Percentiles rank a stretch among this genome's conserved stretches.
phyloP scores from a whole-genome alignment of 2,797 vertebrate species.

The Morus bassanus region DNA sequence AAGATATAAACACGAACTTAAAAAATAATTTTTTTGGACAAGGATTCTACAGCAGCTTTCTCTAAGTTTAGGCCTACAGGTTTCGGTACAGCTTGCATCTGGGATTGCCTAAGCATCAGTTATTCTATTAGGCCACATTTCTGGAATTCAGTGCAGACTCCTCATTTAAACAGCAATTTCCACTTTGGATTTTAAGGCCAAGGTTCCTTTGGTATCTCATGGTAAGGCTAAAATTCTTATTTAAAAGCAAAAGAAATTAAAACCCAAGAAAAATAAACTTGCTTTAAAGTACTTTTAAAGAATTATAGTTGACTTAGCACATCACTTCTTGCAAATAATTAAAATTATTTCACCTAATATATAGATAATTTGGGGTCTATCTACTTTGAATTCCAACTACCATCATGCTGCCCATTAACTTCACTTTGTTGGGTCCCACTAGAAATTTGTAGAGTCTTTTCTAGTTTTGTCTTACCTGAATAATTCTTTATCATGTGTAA shows the following conservation, averaged over 20 bases:
- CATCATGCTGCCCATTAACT: neutral
- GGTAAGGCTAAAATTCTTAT: neutral
- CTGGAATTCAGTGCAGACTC: neutral
- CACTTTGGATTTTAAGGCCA: neutral
- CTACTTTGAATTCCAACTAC: neutral
- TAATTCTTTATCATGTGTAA: neutral
- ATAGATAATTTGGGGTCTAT: neutral
- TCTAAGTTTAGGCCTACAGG: neutral
- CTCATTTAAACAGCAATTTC: neutral
- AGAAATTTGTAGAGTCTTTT: neutral
- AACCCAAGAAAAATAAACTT: neutral
- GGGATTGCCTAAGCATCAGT: neutral
- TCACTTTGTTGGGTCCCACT: neutral
- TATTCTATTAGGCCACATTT: neutral
- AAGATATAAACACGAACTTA: neutral
- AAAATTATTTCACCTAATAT: neutral
- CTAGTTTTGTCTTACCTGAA: neutral
- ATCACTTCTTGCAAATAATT: neutral
- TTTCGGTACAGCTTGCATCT: neutral
- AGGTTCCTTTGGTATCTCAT: neutral
- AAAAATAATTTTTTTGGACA: neutral
- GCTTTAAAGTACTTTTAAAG: neutral
- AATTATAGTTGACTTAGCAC: neutral
- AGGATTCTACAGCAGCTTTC: neutral
- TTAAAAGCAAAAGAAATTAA: neutral